phyloP scores from a whole-genome alignment of 1,140 invertebrate genomes.

The Phthorimaea operculella region DNA sequence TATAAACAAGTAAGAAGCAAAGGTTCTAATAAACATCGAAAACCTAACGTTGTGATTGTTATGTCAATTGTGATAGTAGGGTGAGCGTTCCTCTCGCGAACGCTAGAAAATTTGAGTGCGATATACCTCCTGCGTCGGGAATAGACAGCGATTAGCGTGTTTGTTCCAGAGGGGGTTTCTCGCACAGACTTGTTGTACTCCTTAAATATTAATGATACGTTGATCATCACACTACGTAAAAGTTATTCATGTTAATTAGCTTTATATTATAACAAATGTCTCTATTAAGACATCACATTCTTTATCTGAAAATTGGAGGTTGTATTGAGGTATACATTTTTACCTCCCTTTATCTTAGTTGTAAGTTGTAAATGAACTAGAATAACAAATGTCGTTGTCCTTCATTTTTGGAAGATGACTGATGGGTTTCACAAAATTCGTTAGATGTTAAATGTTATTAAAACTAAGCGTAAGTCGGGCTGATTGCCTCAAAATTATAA shows the following conservation, averaged over 20 bases:
- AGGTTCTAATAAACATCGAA: neutral
- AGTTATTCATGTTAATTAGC: constrained; percentile 5
- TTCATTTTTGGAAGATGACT: constrained; percentile 1
- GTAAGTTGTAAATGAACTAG: neutral
- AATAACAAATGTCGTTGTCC: neutral
- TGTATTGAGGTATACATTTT: constrained; percentile 5
- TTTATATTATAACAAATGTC: neutral
- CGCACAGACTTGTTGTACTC: constrained; percentile 4
- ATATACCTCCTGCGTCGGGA: neutral
- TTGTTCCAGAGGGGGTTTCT: neutral
- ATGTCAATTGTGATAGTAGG: constrained; percentile 20
- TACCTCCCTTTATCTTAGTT: constrained; percentile 5
- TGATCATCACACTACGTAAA: constrained; percentile 5
- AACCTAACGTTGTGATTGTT: constrained; percentile 11
- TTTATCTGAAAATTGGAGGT: constrained; percentile 1
- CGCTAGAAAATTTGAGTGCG: neutral
- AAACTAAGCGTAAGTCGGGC: neutral
- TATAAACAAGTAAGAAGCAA: neutral
- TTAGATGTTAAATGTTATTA: constrained; percentile 3
- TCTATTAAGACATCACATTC: constrained; percentile 7
- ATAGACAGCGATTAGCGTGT: no score
- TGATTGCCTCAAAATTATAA: constrained; percentile 1
- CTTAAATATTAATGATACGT: constrained; percentile 6
- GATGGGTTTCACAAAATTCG: constrained; percentile 1
- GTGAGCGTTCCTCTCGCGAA: neutral